phyloP scores from a whole-genome alignment of 2,797 vertebrate species.

The Streptopelia turtur region DNA sequence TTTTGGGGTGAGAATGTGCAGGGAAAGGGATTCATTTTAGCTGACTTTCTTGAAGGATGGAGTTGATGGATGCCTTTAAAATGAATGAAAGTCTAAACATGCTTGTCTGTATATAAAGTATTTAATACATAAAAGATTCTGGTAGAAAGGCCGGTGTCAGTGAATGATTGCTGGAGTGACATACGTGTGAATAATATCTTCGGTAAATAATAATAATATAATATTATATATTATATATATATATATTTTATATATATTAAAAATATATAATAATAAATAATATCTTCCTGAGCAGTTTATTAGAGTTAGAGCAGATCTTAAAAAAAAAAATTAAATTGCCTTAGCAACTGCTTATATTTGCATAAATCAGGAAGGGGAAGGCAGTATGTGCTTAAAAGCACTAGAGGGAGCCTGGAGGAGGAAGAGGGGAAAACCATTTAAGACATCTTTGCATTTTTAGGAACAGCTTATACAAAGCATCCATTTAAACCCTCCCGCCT shows the following conservation, averaged over 20 bases:
- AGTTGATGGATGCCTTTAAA: not conserved
- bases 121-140: not conserved
- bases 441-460: not conserved
- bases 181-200: not conserved
- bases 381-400: not conserved
- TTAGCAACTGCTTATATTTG: not conserved
- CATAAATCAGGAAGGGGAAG: not conserved
- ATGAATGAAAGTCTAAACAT: not conserved
- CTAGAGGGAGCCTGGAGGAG: conserved; percentile 61
- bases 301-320: not conserved
- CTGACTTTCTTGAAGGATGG: not conserved
- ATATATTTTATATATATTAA: no score
- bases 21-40: not conserved
- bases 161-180: not conserved
- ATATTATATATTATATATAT: no score
- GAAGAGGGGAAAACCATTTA: not conserved
- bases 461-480: not conserved
- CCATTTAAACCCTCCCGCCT: not conserved
- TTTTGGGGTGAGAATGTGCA: not conserved
- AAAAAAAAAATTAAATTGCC: not conserved
- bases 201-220: not conserved
- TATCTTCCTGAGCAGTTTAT: not conserved
- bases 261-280: no score
- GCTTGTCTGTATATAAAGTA: not conserved
- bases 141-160: not conserved